A percentile compares a stretch with the other conserved stretches of the same genome.
These are phyloP conservation scores for Drosophila merina DNA, from an alignment of 2,888 invertebrate genomes.

Conservation along the genomic window DNA sequence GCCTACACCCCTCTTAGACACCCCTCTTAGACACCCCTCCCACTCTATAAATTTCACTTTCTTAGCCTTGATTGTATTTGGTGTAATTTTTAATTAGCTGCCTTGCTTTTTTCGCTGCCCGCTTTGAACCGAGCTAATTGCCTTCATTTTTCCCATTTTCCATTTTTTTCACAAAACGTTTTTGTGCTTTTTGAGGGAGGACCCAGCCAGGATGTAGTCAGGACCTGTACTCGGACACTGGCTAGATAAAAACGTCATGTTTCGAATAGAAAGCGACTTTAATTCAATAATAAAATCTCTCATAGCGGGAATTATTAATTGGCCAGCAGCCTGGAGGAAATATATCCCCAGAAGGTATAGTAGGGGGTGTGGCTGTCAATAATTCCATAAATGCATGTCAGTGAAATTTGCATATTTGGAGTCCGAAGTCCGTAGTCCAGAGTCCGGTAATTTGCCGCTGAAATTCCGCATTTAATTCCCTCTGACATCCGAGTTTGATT, in stretches of 20 bases:
- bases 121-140: conserved; percentile 32
- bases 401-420: conserved; percentile 18
- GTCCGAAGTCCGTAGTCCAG: background rate
- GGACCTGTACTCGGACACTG: background rate
- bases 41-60: background rate
- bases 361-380: conserved; percentile 21
- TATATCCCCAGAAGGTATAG: background rate
- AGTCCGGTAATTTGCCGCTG: conserved; percentile 10
- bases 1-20: background rate
- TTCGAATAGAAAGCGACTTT: conserved; percentile 11
- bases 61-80: conserved; percentile 31
- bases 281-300: conserved; percentile 27
- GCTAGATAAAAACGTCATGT: conserved; percentile 12
- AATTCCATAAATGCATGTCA: conserved; percentile 19
- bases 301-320: conserved; percentile 9
- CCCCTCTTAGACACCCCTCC: background rate
- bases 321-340: conserved; percentile 3
- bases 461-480: conserved; percentile 11
- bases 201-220: too few relatives aligned
- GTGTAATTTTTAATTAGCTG: conserved; percentile 51
- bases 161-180: background rate
- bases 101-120: conserved; percentile 20
- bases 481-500: conserved; percentile 20
- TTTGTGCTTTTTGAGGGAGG: background rate
- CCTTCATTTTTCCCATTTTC: conserved; percentile 6